Conservation (phyloP, 1,140 invertebrate genomes). For the Bombus balteatus region DNA sequence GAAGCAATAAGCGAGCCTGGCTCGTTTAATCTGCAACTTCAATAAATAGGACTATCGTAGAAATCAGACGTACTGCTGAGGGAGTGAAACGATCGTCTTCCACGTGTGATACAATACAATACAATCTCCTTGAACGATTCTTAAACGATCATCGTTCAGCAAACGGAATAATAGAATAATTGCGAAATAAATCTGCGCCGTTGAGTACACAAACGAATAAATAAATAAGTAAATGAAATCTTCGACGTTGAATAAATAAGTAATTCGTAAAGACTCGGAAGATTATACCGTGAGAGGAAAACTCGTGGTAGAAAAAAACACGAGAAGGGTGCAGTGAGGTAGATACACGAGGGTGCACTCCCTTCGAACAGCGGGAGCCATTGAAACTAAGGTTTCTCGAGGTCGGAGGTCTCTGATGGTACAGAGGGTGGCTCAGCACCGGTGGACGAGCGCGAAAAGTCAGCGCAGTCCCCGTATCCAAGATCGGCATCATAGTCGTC, state of each 20-base stretch:
- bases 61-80: not conserved
- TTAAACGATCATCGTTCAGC: not conserved
- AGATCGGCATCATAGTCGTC: slow-evolving; percentile 39
- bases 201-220: not conserved
- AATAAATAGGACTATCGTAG: not conserved
- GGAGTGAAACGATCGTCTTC: slow-evolving; percentile 16
- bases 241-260: too few species aligned
- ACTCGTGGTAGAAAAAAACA: too few species aligned
- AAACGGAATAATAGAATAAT: not conserved
- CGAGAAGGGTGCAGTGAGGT: too few species aligned
- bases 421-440: slow-evolving; percentile 53
- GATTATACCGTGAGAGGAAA: too few species aligned
- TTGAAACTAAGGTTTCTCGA: slow-evolving; percentile 29
- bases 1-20: slow-evolving; percentile 2
- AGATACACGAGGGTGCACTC: not conserved
- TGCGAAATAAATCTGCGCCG: not conserved
- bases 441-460: slow-evolving; percentile 55
- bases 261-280: too few species aligned
- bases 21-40: not conserved
- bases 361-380: slow-evolving; percentile 16
- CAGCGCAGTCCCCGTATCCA: slow-evolving; percentile 33
- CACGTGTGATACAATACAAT: not conserved
- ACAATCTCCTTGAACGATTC: not conserved
- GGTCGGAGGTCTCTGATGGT: slow-evolving; percentile 59
- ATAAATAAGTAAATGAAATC: too few species aligned